Base-by-base conservation (phyloP, 2,113 vertebrate genomes). In the Tenrec ecaudatus region DNA sequence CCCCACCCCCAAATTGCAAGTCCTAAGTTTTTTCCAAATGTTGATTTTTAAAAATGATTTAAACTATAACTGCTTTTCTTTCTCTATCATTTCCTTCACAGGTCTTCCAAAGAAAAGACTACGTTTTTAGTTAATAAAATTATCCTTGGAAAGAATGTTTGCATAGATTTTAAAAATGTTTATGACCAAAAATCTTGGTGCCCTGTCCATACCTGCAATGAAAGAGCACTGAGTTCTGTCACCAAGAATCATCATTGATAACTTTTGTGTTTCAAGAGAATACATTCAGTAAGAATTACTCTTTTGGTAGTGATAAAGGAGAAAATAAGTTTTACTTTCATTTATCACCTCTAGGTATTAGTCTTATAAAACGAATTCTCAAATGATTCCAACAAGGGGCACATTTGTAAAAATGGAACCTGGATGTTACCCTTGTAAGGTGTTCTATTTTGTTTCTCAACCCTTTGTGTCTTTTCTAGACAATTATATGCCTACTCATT, bases 201-300 rank as follows among this genome's bases (percentile, higher is more conserved):
- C 8, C 14, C 0, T 9, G 33, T 6, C 38, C 3, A 14, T 33
- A n/a, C n/a, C 68, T n/a, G 31, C 0, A 75, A 22, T 22, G 36
- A 80, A 22, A 38, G 0, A 68, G 40, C 71, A 75, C 33, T 60
- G 1, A 47, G 66, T 23, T 22, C 17, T 40, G 69, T 40, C 23
- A 75, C 40, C 16, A 4, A 20, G 23, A 69, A 36, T 82, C 78
- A 90, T n/a, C 15, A 29, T 71, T 62, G 57, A 38, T 84, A 57
- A 57, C 25, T 60, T 92, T 16, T 36, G 22, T 53, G 14, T 75
- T 89, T 73, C n/a, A 36, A 91, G 84, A 38, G 11, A 1, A 60
- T 77, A 22, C 36, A 33, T 8, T 58, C 14, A 38, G 82, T n/a
- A 82, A 76, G 29, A 20, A 91, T 38, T 14, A 62, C 27, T 79